Base-by-base conservation (phyloP, 2,797 vertebrate genomes). In the Premnoplex brunnescens region DNA sequence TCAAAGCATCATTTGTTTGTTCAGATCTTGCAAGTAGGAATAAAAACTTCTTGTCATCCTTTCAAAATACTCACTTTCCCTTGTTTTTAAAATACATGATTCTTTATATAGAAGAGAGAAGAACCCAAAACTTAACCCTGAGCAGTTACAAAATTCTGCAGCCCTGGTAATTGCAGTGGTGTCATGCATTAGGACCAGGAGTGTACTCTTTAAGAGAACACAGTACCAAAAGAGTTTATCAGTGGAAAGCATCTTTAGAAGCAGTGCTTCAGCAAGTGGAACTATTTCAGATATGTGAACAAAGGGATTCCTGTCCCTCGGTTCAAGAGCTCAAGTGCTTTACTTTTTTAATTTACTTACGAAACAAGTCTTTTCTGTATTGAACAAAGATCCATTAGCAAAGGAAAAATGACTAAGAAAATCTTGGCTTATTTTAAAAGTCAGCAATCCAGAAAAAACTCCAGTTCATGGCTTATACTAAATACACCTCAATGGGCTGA, bases 131-230 rank as follows among this genome's bases (percentile, higher is more conserved):
- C 6, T 37, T 22, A 60, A 54, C 32, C 12, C 17, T 14, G 2
- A 80, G 14, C 6, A 34, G 32, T 10, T 52, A 37, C 7, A 87
- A 58, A 88, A 44, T 23, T 22, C 36, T 79, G 34, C 43, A 64
- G 23, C 37, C 0, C 0, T 41, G 20, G 48, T 34, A 68, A 9
- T 7, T 41, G 58, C 84, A 77, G 17, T 0, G 3, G 13, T 44
- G 16, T 10, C 3, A 1, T 36, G 56, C 20, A n/a, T 26, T 52
- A 28, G 27, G n/a, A 41, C 19, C 51, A 79, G 55, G 21, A 43
- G 26, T 28, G 41, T 34, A 54, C 10, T 74, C 56, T 56, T 1
- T 44, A 16, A 58, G n/a, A 76, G 22, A 67, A 7, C 0, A 2
- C 49, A 28, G 23, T 11, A 68, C 81, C n/a, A 48, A 22, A 3